phyloP scores from a whole-genome alignment of 2,797 vertebrate genomes.

The Columba guinea region DNA sequence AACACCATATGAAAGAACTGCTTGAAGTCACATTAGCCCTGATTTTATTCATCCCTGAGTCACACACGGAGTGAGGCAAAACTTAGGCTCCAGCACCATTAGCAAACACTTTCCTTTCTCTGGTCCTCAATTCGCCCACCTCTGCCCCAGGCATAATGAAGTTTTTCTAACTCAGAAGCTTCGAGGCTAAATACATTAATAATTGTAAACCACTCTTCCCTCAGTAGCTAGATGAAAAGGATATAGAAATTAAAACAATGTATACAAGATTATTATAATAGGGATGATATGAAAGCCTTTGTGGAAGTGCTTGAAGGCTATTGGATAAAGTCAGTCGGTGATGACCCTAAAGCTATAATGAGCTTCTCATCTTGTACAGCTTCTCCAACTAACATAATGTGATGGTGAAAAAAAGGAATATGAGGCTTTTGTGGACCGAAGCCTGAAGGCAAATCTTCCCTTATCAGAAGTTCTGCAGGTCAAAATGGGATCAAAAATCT shows the following conservation, averaged over 20 bases:
- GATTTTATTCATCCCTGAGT: background rate
- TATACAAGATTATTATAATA: conserved; percentile 13
- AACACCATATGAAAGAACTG: background rate
- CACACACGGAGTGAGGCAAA: background rate
- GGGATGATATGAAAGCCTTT: background rate
- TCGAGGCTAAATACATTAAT: conserved; percentile 21
- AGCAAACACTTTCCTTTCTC: background rate
- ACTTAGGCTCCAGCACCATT: background rate
- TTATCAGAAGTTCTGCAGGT: conserved; percentile 49
- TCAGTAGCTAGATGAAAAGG: conserved; percentile 25
- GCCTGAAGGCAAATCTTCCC: conserved; percentile 49
- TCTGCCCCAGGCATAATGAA: conserved; percentile 35
- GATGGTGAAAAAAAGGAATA: background rate
- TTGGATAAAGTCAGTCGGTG: conserved; percentile 25
- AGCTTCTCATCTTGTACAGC: conserved; percentile 48
- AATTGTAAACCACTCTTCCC: background rate
- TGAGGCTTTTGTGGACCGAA: conserved; percentile 16
- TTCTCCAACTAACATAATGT: conserved; percentile 4
- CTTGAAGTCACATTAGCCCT: background rate
- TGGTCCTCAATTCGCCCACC: background rate
- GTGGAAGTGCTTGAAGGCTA: conserved; percentile 28
- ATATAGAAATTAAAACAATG: conserved; percentile 56
- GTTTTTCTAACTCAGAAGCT: conserved; percentile 4
- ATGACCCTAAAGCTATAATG: conserved; percentile 55
- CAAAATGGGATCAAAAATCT: conserved; percentile 56